Evolutionary conservation across 2,113 vertebrate genomes (phyloP).

Genomic region (Petroica traversi): DNA sequence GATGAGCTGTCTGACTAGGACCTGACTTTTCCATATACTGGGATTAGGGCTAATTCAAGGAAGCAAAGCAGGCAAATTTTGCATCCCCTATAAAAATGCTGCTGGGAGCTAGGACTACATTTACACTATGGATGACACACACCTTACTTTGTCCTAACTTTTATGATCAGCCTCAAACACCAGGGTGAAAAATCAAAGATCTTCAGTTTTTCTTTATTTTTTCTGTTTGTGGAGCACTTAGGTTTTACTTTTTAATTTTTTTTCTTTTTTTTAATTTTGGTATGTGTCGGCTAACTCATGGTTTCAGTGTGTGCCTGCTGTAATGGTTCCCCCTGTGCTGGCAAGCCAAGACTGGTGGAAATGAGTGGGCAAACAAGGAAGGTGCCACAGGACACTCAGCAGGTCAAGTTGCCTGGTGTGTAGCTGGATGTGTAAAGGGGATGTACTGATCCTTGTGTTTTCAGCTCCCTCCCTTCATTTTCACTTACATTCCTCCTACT

Average conservation of each 20-base stretch:
- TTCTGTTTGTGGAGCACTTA: neutral
- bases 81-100: neutral
- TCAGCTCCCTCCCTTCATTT: neutral
- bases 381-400: neutral
- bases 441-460: neutral
- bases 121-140: neutral
- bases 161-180: neutral
- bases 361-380: neutral
- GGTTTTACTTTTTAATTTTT: neutral
- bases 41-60: neutral
- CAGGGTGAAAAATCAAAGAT: neutral
- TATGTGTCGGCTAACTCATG: neutral
- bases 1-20: neutral
- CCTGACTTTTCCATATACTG: neutral
- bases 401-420: neutral
- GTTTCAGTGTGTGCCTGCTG: neutral
- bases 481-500: neutral
- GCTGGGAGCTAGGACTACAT: neutral
- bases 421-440: neutral
- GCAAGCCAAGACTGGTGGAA: neutral
- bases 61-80: neutral
- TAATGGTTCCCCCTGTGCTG: neutral
- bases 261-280: too few relatives aligned
- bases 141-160: neutral
- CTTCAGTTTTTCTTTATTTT: neutral